Base-by-base conservation (phyloP, 1,140 invertebrate species). In the Ladona fulva region DNA sequence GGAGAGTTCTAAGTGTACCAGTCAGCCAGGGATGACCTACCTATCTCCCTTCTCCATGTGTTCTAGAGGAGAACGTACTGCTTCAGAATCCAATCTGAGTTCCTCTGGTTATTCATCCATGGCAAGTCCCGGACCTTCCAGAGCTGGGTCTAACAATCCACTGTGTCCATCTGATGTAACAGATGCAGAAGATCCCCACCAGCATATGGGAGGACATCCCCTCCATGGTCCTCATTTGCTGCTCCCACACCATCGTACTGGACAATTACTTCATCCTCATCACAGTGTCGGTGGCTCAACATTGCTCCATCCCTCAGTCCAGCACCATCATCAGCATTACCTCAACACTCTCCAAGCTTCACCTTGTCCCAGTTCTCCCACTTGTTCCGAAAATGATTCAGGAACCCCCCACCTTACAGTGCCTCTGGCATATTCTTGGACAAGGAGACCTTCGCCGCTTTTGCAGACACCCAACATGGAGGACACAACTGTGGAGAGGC, bases 31-130 rank as follows among this genome's bases (percentile, higher is more conserved):
- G 37, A 91, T 93, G 89, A 89, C 88, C 77, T 93, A 93, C 82
- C 83, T 94, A 42, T 92, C 91, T 83, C 92, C 92, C 10, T 93
- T 93, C 82, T 90, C 91, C 0, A 91, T 92, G 86, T 89, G 89
- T 25, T 87, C 89, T 12, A 84, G 90, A 80, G 87, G 89, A 14
- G 91, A 92, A 80, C 86, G 92, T 81, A 90, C 91, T 19, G 90
- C 91, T 19, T 94, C 92, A 0, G 92, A 94, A 84, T 93, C 92
- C 0, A 94, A 94, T 84, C 84, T 94, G 24, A 93, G 91, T 78
- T 93, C 92, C 12, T 93, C 92, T 0, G 93, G 93, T n/a, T 94
- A 94, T 81, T 92, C 91, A 79, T 93, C 92, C 6, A 93, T 93
- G 90, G 92, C 92, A 1, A 92, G 91, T 84, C 92, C 92, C 0